These are phyloP conservation scores for Melanaphis sacchari DNA, from an alignment of 1,140 invertebrate species.

Conservation along the genomic window DNA sequence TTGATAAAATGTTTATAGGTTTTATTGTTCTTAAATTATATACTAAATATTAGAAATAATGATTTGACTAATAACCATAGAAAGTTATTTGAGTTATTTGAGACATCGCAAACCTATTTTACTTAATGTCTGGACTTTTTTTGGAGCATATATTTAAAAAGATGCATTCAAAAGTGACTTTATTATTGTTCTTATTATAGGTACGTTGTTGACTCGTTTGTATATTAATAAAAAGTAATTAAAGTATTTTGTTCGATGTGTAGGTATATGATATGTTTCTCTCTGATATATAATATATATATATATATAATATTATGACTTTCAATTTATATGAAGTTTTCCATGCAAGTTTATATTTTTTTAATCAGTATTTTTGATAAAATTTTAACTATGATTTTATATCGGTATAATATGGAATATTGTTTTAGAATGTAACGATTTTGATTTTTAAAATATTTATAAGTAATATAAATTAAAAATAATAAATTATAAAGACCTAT, in stretches of 20 bases:
- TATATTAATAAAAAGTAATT: slow-evolving; percentile 21
- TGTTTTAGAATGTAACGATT: not conserved
- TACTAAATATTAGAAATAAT: not conserved
- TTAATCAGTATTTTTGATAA: not conserved
- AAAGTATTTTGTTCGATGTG: not conserved
- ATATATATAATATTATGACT: not conserved
- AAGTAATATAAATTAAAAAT: too few species aligned
- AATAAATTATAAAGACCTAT: not conserved
- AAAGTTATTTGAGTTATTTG: not conserved
- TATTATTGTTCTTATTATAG: not conserved
- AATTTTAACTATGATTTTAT: not conserved
- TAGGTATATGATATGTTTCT: not conserved
- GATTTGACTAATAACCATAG: slow-evolving; percentile 1
- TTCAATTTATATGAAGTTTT: not conserved
- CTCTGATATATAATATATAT: too few species aligned
- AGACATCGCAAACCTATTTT: not conserved
- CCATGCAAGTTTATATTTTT: not conserved
- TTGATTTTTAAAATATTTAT: not conserved
- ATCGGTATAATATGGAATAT: not conserved
- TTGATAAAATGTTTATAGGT: not conserved
- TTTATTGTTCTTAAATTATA: not conserved
- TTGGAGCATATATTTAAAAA: slow-evolving; percentile 8
- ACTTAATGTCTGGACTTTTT: not conserved
- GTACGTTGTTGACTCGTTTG: not conserved
- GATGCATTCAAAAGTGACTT: not conserved